Conservation (phyloP, 2,797 vertebrate species). For the Anguilla megastoma region DNA sequence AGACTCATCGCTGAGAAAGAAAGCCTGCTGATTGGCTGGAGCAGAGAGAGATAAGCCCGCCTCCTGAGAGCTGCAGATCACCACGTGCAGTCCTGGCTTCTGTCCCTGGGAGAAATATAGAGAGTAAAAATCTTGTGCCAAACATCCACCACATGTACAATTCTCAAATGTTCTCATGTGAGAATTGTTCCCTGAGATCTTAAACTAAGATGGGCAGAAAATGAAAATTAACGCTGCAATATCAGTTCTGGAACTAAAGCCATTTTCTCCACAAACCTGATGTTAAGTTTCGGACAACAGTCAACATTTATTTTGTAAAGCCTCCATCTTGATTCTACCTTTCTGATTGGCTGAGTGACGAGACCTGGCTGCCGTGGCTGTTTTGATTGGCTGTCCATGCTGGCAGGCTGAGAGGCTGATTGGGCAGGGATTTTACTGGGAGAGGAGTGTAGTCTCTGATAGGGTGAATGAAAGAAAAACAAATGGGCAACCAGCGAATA, state of each 20-base stretch:
- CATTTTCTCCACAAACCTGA: not conserved
- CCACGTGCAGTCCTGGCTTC: constrained; percentile 50
- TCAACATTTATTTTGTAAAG: not conserved
- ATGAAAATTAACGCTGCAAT: not conserved
- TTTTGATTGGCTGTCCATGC: constrained; percentile 56
- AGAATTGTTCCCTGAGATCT: not conserved
- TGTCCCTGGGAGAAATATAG: constrained; percentile 39
- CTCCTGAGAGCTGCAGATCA: constrained; percentile 45
- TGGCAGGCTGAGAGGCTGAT: constrained; percentile 46
- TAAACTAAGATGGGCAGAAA: not conserved
- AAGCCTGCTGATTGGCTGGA: constrained; percentile 55
- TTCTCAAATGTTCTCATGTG: not conserved
- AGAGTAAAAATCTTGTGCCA: not conserved
- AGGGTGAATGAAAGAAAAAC: not conserved
- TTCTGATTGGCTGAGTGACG: constrained; percentile 61
- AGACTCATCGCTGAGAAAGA: constrained; percentile 51
- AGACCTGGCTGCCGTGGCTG: constrained; percentile 48
- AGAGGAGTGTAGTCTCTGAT: constrained; percentile 66
- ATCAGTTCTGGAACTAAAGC: not conserved
- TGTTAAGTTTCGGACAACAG: not conserved
- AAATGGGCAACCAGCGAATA: too few species aligned
- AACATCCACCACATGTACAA: not conserved
- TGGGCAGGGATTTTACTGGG: constrained; percentile 61
- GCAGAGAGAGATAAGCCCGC: constrained; percentile 57
- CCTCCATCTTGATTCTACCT: constrained; percentile 59